Evolutionary conservation across 2,113 vertebrate genomes (phyloP).

Genomic region (Bos indicus): DNA sequence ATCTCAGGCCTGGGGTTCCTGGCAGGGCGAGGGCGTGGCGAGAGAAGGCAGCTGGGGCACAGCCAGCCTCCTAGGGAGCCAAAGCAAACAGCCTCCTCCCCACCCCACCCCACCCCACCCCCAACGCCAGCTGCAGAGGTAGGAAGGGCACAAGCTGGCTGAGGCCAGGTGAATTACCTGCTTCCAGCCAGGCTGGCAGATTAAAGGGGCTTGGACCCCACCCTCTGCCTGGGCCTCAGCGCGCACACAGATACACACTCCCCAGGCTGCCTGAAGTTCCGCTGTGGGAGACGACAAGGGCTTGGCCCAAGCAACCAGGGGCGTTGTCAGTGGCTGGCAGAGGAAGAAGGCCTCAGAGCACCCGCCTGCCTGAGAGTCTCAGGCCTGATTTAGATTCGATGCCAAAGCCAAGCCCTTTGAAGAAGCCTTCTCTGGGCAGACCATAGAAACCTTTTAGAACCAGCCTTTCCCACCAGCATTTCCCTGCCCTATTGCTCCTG

Average conservation of each 20-base stretch:
- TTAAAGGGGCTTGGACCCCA: conserved; percentile 76
- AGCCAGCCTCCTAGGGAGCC: conserved; percentile 41
- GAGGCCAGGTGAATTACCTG: conserved; percentile 80
- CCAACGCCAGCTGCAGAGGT: conserved; percentile 48
- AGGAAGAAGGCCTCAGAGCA: not conserved
- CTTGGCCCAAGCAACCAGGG: conserved; percentile 4
- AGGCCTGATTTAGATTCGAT: conserved; percentile 33
- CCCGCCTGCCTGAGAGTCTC: conserved; percentile 6
- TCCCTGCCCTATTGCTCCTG: not conserved
- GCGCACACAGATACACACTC: not conserved
- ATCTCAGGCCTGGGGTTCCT: conserved; percentile 20
- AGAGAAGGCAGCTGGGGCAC: conserved; percentile 37
- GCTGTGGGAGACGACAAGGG: not conserved
- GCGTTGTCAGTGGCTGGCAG: conserved; percentile 57
- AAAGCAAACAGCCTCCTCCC: conserved; percentile 60
- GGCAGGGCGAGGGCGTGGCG: conserved; percentile 34
- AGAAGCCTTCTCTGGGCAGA: conserved; percentile 8
- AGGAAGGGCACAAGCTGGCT: conserved; percentile 56
- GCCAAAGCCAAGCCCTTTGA: conserved; percentile 44
- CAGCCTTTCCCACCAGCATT: not conserved
- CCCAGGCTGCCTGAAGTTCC: not conserved
- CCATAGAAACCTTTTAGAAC: conserved; percentile 5
- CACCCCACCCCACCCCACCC: conserved; percentile 19
- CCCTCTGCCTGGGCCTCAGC: conserved; percentile 24
- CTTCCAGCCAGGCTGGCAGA: conserved; percentile 68